phyloP scores from a whole-genome alignment of 2,113 vertebrate species.

The Chionomys nivalis region DNA sequence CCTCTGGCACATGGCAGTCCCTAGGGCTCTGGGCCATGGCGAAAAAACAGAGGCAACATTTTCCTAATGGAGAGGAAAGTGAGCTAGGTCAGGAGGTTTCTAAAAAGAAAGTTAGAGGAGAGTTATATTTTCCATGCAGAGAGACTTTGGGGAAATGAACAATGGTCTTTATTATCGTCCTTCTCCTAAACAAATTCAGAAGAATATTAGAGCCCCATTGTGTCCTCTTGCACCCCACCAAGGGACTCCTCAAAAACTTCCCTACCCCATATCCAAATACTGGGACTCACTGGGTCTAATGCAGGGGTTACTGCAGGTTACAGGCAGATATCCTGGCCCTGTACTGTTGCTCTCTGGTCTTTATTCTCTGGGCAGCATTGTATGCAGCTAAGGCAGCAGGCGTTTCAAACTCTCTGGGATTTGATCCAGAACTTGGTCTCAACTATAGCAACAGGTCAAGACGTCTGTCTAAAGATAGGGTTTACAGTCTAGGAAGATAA shows the following conservation, averaged over 20 bases:
- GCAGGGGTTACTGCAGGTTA: constrained; percentile 5
- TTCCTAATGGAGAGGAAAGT: constrained; percentile 72
- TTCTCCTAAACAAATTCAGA: constrained; percentile 35
- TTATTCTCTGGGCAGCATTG: background rate
- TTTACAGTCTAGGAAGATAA: background rate
- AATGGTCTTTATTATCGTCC: constrained; percentile 32
- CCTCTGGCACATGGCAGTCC: constrained; percentile 44
- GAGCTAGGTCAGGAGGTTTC: constrained; percentile 66
- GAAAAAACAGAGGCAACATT: constrained; percentile 69
- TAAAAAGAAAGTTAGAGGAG: constrained; percentile 27
- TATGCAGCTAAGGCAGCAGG: background rate
- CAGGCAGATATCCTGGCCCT: background rate
- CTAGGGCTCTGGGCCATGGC: background rate
- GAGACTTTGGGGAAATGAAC: constrained; percentile 22
- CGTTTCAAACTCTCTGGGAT: constrained; percentile 15
- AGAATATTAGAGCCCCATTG: background rate
- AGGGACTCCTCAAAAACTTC: background rate
- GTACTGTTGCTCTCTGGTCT: background rate
- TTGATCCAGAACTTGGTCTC: background rate
- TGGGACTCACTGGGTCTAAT: background rate
- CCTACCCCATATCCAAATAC: background rate
- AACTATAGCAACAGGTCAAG: background rate
- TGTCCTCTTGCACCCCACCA: background rate
- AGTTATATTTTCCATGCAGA: constrained; percentile 65
- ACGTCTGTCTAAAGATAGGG: background rate